These are phyloP conservation scores for Myotis davidii DNA, from an alignment of 2,113 vertebrate genomes.

Conservation along the genomic window DNA sequence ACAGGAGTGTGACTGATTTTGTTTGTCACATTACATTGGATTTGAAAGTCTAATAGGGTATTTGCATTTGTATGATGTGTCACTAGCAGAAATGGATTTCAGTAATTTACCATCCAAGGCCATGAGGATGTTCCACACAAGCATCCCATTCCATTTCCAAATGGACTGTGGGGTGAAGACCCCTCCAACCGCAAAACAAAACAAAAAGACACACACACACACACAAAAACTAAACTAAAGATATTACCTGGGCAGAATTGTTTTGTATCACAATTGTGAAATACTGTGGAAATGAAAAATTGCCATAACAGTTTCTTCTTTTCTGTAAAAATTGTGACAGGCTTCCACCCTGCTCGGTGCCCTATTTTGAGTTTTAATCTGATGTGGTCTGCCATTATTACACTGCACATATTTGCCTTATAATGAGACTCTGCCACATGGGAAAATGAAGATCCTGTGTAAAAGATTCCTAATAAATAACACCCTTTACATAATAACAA, in stretches of 20 bases:
- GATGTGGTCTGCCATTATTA: conserved; percentile 61
- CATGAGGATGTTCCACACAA: neutral
- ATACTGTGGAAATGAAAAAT: neutral
- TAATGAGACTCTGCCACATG: conserved; percentile 3
- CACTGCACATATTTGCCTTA: neutral
- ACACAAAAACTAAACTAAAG: neutral
- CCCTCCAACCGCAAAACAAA: neutral
- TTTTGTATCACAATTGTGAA: conserved; percentile 48
- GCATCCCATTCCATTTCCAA: neutral
- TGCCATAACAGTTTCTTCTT: conserved; percentile 8
- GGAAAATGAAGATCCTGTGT: conserved; percentile 14
- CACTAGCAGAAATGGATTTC: conserved; percentile 55
- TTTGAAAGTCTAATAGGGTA: conserved; percentile 75
- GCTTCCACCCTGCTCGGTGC: neutral
- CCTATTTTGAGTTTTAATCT: neutral
- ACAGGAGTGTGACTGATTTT: conserved; percentile 45
- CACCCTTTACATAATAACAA: conserved; percentile 56
- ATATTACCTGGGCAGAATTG: neutral
- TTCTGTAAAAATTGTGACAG: conserved; percentile 52
- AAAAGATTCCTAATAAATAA: conserved; percentile 54
- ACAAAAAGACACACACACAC: too few species aligned
- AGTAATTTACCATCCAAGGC: conserved; percentile 57
- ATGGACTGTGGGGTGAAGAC: neutral
- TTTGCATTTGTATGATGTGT: conserved; percentile 24
- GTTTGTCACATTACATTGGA: conserved; percentile 59